Evolutionary conservation across 2,113 vertebrate genomes (phyloP), one percentile per base, ranked within the genome.

Genomic region (Dissostichus mawsoni): DNA sequence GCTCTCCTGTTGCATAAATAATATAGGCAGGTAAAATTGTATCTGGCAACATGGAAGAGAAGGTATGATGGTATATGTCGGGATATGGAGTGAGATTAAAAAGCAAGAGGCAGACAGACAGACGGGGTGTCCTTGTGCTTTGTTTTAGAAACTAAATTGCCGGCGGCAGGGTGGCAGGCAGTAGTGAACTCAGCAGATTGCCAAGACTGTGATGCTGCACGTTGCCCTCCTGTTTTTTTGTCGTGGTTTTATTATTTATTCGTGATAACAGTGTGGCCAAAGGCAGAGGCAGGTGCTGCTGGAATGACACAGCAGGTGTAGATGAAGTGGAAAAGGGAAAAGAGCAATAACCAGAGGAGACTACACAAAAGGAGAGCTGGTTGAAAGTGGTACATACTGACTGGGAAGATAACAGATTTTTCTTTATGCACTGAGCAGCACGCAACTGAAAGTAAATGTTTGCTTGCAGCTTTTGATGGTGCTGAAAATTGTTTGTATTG

Each of bases 181-280:
- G 62, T 44, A 73, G 71, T 79, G 73, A 73, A 68, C 68, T 82
- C 77, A 82, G 76, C 81, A 84, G 73, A 83, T 81, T 80, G 62
- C 53, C 29, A 70, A 20, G 66, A 53, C 67, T 63, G 80, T 56
- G 76, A 75, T 66, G 80, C 75, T 76, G 81, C 72, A 80, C 4
- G 58, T 80, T 76, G 78, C 59, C 82, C 50, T 76, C 77, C 23
- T 88, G 66, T 68, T 84, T 81, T 84, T 81, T 80, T 76, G 78
- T 78, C 77, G 78, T 80, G 70, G 67, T 50, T 83, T 84, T 59
- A 9, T 71, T 80, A 77, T 90, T 89, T 80, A 84, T 88, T 84
- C 76, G 64, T 85, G 81, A 80, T 85, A 89, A 87, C 69, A 87
- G 66, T 81, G 72, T 89, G 78, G 71, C 82, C 83, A 81, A 66